Conservation (phyloP, 2,888 invertebrate genomes). For the Rhagonycha lutea region DNA sequence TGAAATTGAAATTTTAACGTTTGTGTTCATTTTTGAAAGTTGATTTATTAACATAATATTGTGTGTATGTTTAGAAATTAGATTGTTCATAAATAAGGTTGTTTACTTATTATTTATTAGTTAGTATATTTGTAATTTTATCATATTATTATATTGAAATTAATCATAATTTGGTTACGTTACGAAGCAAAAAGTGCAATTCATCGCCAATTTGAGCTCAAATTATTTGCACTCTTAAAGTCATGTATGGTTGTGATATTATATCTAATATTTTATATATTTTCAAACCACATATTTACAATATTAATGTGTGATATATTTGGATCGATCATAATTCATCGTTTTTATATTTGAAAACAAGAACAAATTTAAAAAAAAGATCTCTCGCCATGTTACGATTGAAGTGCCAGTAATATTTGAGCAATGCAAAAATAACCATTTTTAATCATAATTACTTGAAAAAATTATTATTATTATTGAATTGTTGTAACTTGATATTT, state of each 20-base stretch:
- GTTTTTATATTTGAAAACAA: neutral
- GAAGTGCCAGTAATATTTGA: neutral
- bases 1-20: neutral
- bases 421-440: neutral
- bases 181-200: neutral
- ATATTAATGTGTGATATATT: neutral
- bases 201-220: slow-evolving; percentile 1
- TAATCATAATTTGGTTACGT: neutral
- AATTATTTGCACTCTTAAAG: slow-evolving; percentile 1
- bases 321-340: neutral
- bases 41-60: neutral
- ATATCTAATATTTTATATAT: neutral
- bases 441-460: neutral
- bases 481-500: neutral
- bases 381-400: neutral
- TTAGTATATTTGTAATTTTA: neutral
- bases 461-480: neutral
- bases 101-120: neutral
- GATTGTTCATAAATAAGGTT: neutral
- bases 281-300: neutral
- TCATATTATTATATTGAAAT: neutral
- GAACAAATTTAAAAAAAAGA: neutral
- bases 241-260: neutral
- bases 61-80: neutral
- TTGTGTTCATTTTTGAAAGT: neutral